Conservation (phyloP, 2,888 invertebrate genomes). For the Abrostola tripartita region DNA sequence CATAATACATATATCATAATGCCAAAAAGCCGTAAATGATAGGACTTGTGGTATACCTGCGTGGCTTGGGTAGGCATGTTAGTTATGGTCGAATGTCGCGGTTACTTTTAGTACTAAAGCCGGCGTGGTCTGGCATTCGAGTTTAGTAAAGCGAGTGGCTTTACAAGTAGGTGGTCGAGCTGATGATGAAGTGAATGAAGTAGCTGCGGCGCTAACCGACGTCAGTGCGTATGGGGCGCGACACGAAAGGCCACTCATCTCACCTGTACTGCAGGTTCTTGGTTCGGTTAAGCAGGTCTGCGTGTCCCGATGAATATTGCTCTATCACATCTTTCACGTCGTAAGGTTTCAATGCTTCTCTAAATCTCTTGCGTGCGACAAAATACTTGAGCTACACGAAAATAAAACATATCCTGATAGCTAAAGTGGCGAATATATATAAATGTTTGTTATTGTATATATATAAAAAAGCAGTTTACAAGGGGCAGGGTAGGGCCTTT, state of each 20-base stretch:
- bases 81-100: conserved; percentile 40
- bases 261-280: conserved; percentile 95
- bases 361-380: conserved; percentile 96
- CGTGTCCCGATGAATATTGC: conserved; percentile 96
- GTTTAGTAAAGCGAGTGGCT: conserved; percentile 43
- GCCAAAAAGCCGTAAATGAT: conserved; percentile 12
- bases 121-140: conserved; percentile 13
- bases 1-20: conserved; percentile 18
- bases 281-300: conserved; percentile 95
- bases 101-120: conserved; percentile 22
- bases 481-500: too few species aligned
- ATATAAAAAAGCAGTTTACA: neutral
- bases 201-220: conserved; percentile 53
- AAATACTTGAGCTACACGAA: conserved; percentile 94
- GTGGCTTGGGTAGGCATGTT: conserved; percentile 24
- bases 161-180: conserved; percentile 53
- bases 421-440: conserved; percentile 49
- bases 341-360: conserved; percentile 97
- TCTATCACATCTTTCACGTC: conserved; percentile 98
- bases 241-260: conserved; percentile 66
- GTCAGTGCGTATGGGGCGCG: conserved; percentile 50
- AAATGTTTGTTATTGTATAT: conserved; percentile 23
- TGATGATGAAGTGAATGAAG: conserved; percentile 67
- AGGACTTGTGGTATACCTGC: conserved; percentile 34
- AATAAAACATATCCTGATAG: conserved; percentile 81